These are phyloP conservation scores for Onychomys leucogaster DNA, from an alignment of 2,797 vertebrate genomes.

Conservation along the genomic window DNA sequence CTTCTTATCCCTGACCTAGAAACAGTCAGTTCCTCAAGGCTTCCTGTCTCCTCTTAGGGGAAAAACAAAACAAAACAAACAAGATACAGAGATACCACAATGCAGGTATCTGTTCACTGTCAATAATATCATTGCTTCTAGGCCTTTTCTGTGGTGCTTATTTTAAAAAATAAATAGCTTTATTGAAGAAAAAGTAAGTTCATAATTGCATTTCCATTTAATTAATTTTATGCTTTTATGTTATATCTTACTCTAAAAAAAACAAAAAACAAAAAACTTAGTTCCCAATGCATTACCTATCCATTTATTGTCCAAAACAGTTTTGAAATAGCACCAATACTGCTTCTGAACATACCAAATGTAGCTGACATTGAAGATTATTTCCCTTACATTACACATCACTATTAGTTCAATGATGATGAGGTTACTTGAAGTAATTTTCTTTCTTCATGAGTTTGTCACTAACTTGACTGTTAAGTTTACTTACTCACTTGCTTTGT, in stretches of 20 bases:
- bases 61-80: background rate
- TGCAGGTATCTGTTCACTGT: background rate
- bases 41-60: background rate
- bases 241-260: background rate
- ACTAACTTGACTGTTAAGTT: constrained; percentile 7
- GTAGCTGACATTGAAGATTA: background rate
- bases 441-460: background rate
- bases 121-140: background rate
- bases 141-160: background rate
- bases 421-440: background rate
- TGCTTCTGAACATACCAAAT: background rate
- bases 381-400: background rate
- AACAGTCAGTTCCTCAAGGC: background rate
- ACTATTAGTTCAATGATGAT: background rate
- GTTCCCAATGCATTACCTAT: background rate
- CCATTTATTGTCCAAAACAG: background rate
- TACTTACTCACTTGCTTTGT: background rate
- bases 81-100: background rate
- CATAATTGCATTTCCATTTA: background rate
- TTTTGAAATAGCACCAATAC: background rate
- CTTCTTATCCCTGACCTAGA: background rate
- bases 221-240: background rate
- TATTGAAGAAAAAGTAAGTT: background rate
- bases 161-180: background rate
- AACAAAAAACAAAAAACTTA: background rate